Evolutionary conservation across 2,888 invertebrate species (phyloP), one percentile per base, ranked within the genome.

Genomic region (Selenia dentaria): DNA sequence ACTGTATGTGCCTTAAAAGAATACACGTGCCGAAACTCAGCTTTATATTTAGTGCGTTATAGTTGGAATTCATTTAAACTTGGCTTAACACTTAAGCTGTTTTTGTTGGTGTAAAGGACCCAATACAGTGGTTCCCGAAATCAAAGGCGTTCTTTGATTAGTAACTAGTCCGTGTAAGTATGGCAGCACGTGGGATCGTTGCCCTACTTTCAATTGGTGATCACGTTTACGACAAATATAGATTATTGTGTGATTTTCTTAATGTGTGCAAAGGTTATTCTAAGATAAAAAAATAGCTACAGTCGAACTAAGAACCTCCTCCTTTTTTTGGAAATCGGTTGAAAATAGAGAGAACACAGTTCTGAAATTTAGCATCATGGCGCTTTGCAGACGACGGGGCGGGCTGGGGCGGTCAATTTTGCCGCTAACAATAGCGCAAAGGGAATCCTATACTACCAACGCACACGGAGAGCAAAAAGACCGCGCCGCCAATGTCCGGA

Each of bases 101-200:
- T 8, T 22, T 22, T 8, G 8, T 22, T 22, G 8, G 1, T 22
- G 22, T 22, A 22, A 22, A 8, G 22, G 2, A 16, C 2, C 22
- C 22, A 22, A 22, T 6, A 32, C 33, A 39, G 40, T 48, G 41
- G 39, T 51, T 47, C 12, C 29, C 34, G 20, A 39, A 53, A 48
- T 65, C 50, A 64, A 58, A 65, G 46, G 60, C 38, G 50, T 62
- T 57, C 59, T 69, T 62, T 66, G 45, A 54, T 33, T 37, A 43
- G 32, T 46, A 47, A 49, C 50, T 49, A 56, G 40, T 51, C 46
- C 54, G 34, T 29, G 37, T 39, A 43, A 48, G 49, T 46, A 49
- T 43, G 41, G 46, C 33, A 45, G 36, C 59, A 56, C 51, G 52
- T 55, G 57, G 36, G 49, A 40, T 40, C 54, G 46, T 54, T 57